A percentile compares a stretch with the other conserved stretches of the same genome.
phyloP scores from a whole-genome alignment of 2,113 vertebrate genomes.

The Grammomys surdaster region DNA sequence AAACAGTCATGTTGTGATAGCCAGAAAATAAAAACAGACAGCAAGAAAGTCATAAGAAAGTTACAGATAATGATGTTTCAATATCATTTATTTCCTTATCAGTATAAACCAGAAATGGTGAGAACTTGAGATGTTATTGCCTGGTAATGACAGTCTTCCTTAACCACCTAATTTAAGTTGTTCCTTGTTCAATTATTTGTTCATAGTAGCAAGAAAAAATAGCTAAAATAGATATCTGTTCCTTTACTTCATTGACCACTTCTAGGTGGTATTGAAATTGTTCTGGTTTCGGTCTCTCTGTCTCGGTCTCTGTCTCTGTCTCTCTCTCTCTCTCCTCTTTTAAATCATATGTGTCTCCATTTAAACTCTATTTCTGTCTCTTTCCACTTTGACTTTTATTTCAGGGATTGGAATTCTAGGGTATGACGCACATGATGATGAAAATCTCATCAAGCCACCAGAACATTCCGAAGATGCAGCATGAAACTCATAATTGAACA shows the following conservation, averaged over 20 bases:
- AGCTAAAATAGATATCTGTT: not conserved
- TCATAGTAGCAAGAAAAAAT: not conserved
- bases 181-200: not conserved
- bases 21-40: slow-evolving; percentile 22
- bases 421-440: not conserved
- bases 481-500: not conserved
- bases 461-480: slow-evolving; percentile 13
- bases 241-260: not conserved
- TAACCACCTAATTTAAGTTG: not conserved
- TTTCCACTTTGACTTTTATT: slow-evolving; percentile 38
- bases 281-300: not conserved
- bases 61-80: not conserved
- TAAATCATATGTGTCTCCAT: not conserved
- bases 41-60: not conserved
- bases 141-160: not conserved
- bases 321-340: not conserved
- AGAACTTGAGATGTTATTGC: not conserved
- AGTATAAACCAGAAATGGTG: not conserved
- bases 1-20: not conserved
- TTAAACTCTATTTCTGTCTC: slow-evolving; percentile 13
- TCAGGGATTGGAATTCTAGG: not conserved
- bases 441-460: slow-evolving; percentile 35
- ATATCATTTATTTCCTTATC: slow-evolving; percentile 19
- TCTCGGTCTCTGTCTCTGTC: not conserved
- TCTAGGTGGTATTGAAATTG: not conserved